Evolutionary conservation across 2,888 invertebrate species (phyloP), one percentile per base, ranked within the genome.

Genomic region (Cerastis leucographa): DNA sequence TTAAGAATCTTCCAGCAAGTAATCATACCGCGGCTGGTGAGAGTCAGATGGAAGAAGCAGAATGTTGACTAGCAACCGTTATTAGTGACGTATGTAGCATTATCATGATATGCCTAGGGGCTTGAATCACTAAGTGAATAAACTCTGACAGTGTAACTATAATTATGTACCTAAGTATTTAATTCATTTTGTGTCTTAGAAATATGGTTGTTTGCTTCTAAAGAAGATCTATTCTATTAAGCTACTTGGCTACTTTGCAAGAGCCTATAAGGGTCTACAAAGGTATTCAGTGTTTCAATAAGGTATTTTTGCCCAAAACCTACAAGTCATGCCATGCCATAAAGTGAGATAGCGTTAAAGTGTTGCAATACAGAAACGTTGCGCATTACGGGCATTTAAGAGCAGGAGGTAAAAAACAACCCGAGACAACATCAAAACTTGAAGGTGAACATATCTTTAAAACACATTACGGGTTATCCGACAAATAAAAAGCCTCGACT

Each of bases 401-500:
- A 88, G 74, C 81, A 81, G 84, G 77, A 88, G 81, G 74, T 77
- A 85, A 89, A 91, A 87, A 81, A 85, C 56, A 80, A 78, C 64
- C 82, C 68, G 85, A 87, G 88, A 88, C 88, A 87, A 89, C 89
- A 91, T 91, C 87, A 89, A 90, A 90, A 90, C 88, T 90, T 88
- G 89, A 90, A 89, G 86, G 89, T 86, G 89, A 89, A 90, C 90
- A 90, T 93, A 93, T 93, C 91, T 92, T 90, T 89, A 88, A 92
- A 93, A 93, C 90, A 93, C 93, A 93, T 94, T 92, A 93, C 92
- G 88, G 87, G 89, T 92, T 93, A 93, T 93, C 91, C 89, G 85
- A 90, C 88, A 91, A 92, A 93, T 93, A 93, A 93, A 93, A 93
- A 90, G 89, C 86, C 80, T 86, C 86, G 46, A 72, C 81, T 81